Conservation (phyloP, 2,113 vertebrate genomes). For the Hippopotamus amphibius region DNA sequence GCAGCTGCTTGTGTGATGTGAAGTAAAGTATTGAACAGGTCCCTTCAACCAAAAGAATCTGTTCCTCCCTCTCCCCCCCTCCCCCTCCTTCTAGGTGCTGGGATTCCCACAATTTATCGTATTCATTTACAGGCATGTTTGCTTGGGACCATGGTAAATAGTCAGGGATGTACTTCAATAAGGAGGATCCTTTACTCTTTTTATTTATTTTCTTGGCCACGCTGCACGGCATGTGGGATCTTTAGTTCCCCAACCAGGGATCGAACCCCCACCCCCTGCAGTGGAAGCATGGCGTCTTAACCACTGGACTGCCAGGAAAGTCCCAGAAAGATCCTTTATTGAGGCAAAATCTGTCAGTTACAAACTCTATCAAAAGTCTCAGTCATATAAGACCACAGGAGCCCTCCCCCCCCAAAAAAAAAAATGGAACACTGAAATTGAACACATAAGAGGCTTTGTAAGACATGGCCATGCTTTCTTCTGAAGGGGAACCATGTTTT, state of each 20-base stretch:
- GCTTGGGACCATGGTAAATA: neutral
- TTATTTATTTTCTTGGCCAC: no score
- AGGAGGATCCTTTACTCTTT: neutral
- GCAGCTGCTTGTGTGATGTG: neutral
- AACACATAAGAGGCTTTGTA: neutral
- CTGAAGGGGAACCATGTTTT: neutral
- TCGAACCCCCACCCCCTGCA: no score
- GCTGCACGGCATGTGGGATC: no score
- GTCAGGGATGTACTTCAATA: neutral
- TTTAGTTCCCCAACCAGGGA: no score
- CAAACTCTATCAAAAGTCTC: neutral
- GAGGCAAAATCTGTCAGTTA: neutral
- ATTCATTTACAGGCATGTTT: neutral
- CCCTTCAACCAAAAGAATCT: neutral
- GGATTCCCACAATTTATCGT: neutral
- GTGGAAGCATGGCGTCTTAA: no score
- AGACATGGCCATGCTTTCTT: neutral
- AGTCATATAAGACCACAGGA: neutral
- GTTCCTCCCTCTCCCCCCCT: neutral
- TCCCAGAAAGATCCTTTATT: neutral
- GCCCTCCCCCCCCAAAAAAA: no score
- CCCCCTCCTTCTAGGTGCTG: neutral
- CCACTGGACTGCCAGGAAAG: no score
- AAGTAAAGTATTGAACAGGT: neutral
- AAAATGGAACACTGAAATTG: neutral